Conservation (phyloP, 2,888 invertebrate genomes). For the Coelopa pilipes region DNA sequence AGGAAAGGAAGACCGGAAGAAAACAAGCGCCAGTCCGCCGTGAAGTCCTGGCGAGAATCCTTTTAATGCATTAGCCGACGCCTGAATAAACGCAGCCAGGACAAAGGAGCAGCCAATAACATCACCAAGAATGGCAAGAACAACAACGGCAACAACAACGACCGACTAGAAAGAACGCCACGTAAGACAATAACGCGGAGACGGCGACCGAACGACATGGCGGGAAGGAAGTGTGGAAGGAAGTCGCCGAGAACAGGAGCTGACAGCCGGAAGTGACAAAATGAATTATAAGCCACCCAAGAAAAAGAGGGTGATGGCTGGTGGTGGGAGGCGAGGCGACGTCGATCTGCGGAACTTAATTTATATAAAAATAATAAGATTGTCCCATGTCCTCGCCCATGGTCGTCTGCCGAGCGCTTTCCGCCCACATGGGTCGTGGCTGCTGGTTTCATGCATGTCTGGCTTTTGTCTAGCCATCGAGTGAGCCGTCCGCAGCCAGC, state of each 20-base stretch:
- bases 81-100: constrained; percentile 24
- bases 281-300: constrained; percentile 32
- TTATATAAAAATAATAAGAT: constrained; percentile 32
- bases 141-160: not conserved
- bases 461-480: constrained; percentile 26
- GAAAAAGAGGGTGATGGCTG: not conserved
- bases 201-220: not conserved
- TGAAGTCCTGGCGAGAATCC: constrained; percentile 13
- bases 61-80: constrained; percentile 26
- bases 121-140: not conserved
- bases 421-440: not conserved
- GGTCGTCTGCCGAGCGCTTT: not conserved
- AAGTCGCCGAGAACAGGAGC: constrained; percentile 28
- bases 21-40: not conserved
- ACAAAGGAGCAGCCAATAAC: no score
- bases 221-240: constrained; percentile 18
- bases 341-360: constrained; percentile 26
- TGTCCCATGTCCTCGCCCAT: not conserved
- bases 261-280: constrained; percentile 38
- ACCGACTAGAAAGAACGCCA: no score
- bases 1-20: not conserved
- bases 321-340: not conserved
- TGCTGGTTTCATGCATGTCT: constrained; percentile 23
- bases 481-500: not conserved
- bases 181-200: no score